Conservation (phyloP, 2,888 invertebrate genomes). For the Dendrolimus pini region DNA sequence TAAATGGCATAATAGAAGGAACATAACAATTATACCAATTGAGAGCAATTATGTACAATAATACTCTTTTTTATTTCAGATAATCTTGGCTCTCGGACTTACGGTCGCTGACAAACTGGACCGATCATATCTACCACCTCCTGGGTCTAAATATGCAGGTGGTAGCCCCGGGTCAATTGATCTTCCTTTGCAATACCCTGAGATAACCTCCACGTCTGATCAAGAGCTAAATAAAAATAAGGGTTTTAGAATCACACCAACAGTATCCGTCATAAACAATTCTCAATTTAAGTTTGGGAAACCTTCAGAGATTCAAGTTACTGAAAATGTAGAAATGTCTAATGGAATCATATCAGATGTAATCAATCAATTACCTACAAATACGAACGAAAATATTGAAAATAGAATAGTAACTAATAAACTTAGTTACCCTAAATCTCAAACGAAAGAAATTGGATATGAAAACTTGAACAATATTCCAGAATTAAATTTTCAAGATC, state of each 20-base stretch:
- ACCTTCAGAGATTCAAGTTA: too few relatives aligned
- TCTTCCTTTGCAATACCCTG: conserved; percentile 38
- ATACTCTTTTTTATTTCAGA: conserved; percentile 31
- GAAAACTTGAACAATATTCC: background rate
- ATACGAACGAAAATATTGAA: background rate
- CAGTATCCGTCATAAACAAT: background rate
- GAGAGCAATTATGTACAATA: too few relatives aligned
- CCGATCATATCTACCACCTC: conserved; percentile 52
- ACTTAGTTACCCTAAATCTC: background rate
- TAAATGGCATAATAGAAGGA: too few relatives aligned
- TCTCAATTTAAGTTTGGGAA: too few relatives aligned
- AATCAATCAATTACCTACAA: background rate
- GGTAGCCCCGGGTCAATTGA: conserved; percentile 38
- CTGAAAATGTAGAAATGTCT: too few relatives aligned
- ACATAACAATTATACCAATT: too few relatives aligned
- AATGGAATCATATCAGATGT: too few relatives aligned
- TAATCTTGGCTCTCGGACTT: conserved; percentile 37
- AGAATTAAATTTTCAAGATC: background rate
- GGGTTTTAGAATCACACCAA: background rate
- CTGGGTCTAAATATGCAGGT: conserved; percentile 44
- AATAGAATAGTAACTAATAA: background rate
- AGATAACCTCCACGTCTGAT: conserved; percentile 11
- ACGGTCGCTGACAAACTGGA: conserved; percentile 44
- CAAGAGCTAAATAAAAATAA: background rate
- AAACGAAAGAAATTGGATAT: background rate